Evolutionary conservation across 2,888 invertebrate genomes (phyloP), one percentile per base, ranked within the genome.

Genomic region (Epinotia nisella): DNA sequence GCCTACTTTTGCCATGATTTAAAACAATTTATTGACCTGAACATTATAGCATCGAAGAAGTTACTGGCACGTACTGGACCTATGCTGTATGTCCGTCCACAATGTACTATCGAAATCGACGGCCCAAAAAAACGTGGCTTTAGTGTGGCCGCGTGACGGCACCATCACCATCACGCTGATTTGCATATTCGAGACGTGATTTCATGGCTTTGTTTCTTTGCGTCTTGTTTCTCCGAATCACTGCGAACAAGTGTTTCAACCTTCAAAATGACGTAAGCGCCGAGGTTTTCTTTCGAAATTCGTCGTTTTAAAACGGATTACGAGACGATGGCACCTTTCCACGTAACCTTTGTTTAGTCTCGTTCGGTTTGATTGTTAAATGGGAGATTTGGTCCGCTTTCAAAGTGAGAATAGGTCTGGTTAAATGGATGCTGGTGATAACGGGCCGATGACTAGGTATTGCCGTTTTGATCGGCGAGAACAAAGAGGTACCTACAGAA

Each of bases 181-280:
- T 90, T 90, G 88, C 88, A 88, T 89, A 85, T 87, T 82, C 81
- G 82, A 80, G 78, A 80, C 76, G 78, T 77, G 82, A 87, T 86
- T 86, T 83, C 81, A 83, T 84, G 84, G 62, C 80, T 82, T 85
- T 82, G 84, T 83, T 82, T 82, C 83, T 84, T 87, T 86, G 83
- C 84, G 78, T 79, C 75, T 79, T 77, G 78, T 81, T 81, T 84
- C 81, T 80, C 75, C 71, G 84, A 84, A 82, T 82, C 87, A 84
- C 86, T 85, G 85, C 84, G 79, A 82, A 83, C 78, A 81, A 81
- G 78, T 79, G 80, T 76, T 74, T 72, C 71, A 76, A 71, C 76
- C 76, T 77, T 77, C 79, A 80, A 78, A 65, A 65, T 15, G 39
- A 0, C 53, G 49, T 51, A 62, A 51, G 11, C 10, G 9, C 10